Percentiles rank a stretch among this genome's conserved stretches.
These are phyloP conservation scores for Hydriomena furcata DNA, from an alignment of 2,888 invertebrate species.

Conservation along the genomic window DNA sequence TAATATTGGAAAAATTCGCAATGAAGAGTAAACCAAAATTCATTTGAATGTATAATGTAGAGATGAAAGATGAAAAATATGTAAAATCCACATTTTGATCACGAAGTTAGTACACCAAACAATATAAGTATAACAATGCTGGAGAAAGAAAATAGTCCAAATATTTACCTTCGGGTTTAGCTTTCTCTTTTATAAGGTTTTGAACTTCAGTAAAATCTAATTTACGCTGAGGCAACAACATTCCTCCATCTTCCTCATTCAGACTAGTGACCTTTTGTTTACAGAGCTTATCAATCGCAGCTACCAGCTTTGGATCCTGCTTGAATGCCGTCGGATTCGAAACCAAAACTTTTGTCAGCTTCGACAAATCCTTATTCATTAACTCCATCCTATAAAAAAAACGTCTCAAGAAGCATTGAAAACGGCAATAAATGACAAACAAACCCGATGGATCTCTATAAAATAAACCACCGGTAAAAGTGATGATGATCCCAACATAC, in stretches of 20 bases:
- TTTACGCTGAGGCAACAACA: constrained; percentile 64
- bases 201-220: constrained; percentile 67
- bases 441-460: constrained; percentile 65
- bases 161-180: constrained; percentile 23
- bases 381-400: constrained; percentile 69
- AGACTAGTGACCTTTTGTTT: constrained; percentile 38
- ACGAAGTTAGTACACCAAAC: too few relatives aligned
- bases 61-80: background rate
- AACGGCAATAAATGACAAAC: constrained; percentile 70
- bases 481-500: constrained; percentile 80
- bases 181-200: constrained; percentile 47
- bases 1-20: background rate
- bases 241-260: constrained; percentile 28
- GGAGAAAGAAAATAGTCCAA: too few relatives aligned
- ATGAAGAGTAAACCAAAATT: too few relatives aligned
- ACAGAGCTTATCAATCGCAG: constrained; percentile 67
- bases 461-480: constrained; percentile 72
- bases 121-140: too few relatives aligned
- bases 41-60: too few relatives aligned
- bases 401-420: constrained; percentile 52
- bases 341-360: constrained; percentile 53
- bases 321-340: constrained; percentile 53
- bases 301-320: constrained; percentile 65
- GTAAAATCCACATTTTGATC: too few relatives aligned
- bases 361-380: constrained; percentile 63